phyloP scores from a whole-genome alignment of 2,797 vertebrate species.

The Sylvia borin region DNA sequence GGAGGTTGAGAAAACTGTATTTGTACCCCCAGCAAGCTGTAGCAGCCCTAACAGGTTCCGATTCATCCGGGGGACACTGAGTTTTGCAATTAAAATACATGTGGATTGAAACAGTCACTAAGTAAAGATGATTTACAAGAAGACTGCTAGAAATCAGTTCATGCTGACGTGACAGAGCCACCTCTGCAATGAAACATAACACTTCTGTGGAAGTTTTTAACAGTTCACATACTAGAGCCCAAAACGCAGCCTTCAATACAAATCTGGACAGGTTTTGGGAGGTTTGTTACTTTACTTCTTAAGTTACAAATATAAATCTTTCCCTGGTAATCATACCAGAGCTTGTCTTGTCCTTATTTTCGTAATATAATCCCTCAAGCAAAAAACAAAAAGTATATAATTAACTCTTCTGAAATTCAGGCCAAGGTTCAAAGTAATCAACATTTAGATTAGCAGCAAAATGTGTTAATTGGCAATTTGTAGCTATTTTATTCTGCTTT shows the following conservation, averaged over 20 bases:
- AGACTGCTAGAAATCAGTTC: neutral
- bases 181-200: neutral
- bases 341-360: constrained; percentile 19
- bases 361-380: neutral
- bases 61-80: neutral
- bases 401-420: constrained; percentile 26
- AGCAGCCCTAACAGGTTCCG: neutral
- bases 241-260: neutral
- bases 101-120: neutral
- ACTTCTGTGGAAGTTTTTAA: neutral
- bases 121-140: neutral
- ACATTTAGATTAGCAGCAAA: neutral
- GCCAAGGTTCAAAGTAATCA: constrained; percentile 25
- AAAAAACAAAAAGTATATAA: neutral
- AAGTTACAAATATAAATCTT: neutral
- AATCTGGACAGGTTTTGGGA: neutral
- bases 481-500: neutral
- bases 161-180: neutral
- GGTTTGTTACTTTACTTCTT: neutral
- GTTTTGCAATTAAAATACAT: neutral
- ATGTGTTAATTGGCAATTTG: neutral
- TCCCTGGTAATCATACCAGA: neutral
- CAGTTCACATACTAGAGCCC: neutral
- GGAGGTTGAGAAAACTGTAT: neutral
- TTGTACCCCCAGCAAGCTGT: neutral